Conservation (phyloP, 2,113 vertebrate genomes). For the Pollimyrus isidori region DNA sequence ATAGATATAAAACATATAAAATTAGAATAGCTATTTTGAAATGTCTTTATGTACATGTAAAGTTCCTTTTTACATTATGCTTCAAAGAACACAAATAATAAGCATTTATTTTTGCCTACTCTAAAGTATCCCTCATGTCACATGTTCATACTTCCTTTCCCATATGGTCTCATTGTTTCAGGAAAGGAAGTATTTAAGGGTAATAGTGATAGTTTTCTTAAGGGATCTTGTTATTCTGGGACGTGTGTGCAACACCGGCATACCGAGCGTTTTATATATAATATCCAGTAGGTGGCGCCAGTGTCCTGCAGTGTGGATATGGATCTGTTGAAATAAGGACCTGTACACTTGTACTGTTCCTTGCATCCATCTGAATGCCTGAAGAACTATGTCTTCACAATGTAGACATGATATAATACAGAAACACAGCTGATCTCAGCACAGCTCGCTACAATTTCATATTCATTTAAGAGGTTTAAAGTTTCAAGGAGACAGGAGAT, state of each 20-base stretch:
- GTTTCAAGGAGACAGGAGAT: neutral
- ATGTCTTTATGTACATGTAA: neutral
- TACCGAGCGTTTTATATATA: neutral
- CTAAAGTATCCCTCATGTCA: neutral
- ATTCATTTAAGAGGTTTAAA: neutral
- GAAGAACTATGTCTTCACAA: neutral
- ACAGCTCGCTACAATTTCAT: neutral
- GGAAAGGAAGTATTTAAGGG: neutral
- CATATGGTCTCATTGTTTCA: neutral
- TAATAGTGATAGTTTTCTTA: neutral
- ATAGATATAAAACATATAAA: neutral
- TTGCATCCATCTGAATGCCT: neutral
- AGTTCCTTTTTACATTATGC: neutral
- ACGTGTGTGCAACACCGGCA: neutral
- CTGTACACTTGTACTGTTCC: neutral
- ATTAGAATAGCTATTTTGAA: neutral
- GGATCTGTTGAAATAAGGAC: neutral
- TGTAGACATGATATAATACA: neutral
- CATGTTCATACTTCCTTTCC: neutral
- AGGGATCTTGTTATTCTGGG: neutral
- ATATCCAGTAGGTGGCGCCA: conserved; percentile 18
- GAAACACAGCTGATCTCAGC: neutral
- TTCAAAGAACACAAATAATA: neutral
- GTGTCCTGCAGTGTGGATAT: neutral
- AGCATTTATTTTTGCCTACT: neutral